Conservation (phyloP, 2,888 invertebrate species). For the Macrosiphum euphorbiae region DNA sequence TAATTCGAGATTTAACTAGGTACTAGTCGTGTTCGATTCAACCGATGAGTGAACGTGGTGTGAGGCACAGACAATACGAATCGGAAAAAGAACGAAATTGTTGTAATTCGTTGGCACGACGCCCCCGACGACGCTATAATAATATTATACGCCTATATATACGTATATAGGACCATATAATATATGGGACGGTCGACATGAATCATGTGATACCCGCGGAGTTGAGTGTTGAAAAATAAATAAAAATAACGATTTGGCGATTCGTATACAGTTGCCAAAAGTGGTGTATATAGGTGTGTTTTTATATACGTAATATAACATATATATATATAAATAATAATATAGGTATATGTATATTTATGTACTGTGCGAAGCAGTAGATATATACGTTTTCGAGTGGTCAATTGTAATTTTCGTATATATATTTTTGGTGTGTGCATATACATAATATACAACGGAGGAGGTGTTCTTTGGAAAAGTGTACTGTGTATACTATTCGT, state of each 20-base stretch:
- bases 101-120: not conserved
- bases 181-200: not conserved
- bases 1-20: not conserved
- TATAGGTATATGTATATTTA: not conserved
- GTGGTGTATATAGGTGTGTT: not conserved
- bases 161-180: not conserved
- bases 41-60: not conserved
- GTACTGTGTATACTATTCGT: not conserved
- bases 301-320: not conserved
- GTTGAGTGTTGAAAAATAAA: constrained; percentile 33
- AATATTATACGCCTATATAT: not conserved
- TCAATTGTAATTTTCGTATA: constrained; percentile 36
- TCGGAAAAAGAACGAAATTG: not conserved
- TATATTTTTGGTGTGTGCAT: not conserved
- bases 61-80: not conserved
- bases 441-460: not conserved
- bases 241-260: constrained; percentile 24
- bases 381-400: not conserved
- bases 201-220: constrained; percentile 26
- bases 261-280: not conserved
- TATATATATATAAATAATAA: not conserved
- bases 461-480: not conserved
- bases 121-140: not conserved
- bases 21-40: not conserved
- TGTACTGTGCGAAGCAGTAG: not conserved